Evolutionary conservation across 2,888 invertebrate genomes (phyloP).

Genomic region (Conops quadrifasciatus): DNA sequence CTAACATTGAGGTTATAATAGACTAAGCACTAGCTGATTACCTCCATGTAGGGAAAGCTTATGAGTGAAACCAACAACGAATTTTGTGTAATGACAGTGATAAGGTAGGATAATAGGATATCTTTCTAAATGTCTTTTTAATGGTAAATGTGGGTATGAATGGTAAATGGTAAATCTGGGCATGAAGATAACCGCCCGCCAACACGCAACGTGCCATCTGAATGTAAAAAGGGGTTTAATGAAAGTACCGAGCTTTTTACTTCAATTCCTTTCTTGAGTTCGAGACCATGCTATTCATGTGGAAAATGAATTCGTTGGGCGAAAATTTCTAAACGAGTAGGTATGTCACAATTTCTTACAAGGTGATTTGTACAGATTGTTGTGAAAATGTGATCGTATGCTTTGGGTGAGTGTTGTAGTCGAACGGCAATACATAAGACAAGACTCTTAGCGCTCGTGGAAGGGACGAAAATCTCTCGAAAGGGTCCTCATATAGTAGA

Average conservation of each 20-base stretch:
- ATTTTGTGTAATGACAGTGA: conserved; percentile 20
- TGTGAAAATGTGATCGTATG: no score
- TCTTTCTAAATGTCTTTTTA: conserved; percentile 11
- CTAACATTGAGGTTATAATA: conserved; percentile 21
- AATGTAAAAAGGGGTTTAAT: neutral
- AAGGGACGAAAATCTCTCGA: no score
- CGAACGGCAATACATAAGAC: no score
- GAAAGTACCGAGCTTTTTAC: neutral
- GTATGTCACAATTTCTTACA: no score
- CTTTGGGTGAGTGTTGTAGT: no score
- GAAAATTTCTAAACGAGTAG: no score
- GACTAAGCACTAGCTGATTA: conserved; percentile 16
- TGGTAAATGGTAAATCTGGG: neutral
- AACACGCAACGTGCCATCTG: neutral
- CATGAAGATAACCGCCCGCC: neutral
- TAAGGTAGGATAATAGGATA: conserved; percentile 15
- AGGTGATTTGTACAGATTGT: no score
- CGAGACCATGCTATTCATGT: neutral
- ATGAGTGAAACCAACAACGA: neutral
- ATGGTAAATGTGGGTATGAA: neutral
- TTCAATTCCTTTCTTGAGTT: no score
- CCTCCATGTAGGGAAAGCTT: neutral
- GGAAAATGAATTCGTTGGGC: neutral
- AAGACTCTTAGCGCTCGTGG: no score
- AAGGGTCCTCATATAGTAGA: no score